A percentile compares a stretch with the other conserved stretches of the same genome.
These are phyloP conservation scores for Sebastes goodei DNA, from an alignment of 2,797 vertebrate species.

Conservation along the genomic window DNA sequence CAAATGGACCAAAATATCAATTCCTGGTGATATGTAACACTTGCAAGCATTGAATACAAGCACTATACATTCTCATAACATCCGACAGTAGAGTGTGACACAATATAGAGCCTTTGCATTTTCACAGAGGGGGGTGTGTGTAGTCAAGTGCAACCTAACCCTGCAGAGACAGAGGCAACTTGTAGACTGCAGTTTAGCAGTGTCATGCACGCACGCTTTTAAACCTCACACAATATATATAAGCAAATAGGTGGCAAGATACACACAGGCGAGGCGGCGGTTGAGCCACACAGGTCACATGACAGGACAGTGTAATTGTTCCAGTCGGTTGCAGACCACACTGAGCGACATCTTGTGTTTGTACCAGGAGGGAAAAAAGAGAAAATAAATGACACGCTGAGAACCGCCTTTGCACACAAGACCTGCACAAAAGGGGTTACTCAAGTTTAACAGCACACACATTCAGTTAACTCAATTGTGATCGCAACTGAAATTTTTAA, in stretches of 20 bases:
- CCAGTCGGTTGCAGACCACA: neutral
- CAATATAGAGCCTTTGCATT: neutral
- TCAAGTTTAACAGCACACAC: neutral
- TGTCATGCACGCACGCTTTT: accelerated
- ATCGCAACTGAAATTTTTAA: no score
- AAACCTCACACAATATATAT: neutral
- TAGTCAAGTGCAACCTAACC: neutral
- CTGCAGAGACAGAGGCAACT: neutral
- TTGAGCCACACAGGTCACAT: conserved; percentile 12
- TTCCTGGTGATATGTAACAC: neutral
- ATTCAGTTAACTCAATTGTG: neutral
- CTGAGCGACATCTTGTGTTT: conserved; percentile 40
- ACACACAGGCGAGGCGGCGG: conserved; percentile 1
- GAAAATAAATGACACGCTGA: neutral
- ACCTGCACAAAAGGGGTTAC: neutral
- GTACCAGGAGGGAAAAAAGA: neutral
- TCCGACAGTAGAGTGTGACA: no score
- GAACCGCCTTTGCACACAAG: conserved; percentile 19
- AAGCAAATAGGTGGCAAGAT: neutral
- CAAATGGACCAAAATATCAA: neutral
- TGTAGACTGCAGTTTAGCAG: no score
- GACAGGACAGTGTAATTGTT: neutral
- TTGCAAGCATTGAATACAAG: neutral
- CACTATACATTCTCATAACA: neutral
- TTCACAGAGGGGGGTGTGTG: neutral